Conservation (phyloP, 1,140 invertebrate species). For the Mamestra configurata region DNA sequence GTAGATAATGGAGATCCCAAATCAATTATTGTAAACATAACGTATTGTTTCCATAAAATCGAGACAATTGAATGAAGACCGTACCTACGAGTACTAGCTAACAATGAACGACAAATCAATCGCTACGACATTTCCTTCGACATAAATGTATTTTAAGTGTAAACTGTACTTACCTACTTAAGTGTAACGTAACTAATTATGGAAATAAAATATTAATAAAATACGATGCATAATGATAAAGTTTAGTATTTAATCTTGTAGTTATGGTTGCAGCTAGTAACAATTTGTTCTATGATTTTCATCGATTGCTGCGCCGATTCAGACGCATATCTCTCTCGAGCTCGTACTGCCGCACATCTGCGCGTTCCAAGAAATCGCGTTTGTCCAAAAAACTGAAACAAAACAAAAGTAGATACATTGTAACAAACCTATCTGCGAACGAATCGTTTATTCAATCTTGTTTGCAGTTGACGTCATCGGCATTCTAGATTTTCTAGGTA, state of each 20-base stretch:
- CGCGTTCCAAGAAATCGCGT: constrained; percentile 95
- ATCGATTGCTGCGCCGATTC: constrained; percentile 89
- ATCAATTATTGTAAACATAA: too few species aligned
- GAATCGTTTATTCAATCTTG: background rate
- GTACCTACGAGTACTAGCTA: background rate
- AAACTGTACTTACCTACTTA: too few species aligned
- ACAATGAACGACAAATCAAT: constrained; percentile 20
- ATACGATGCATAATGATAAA: background rate
- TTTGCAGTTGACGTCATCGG: background rate
- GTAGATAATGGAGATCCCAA: too few species aligned
- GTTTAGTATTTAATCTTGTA: background rate
- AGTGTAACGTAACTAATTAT: too few species aligned
- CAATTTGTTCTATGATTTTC: constrained; percentile 52
- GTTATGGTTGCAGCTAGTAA: constrained; percentile 7
- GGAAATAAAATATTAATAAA: background rate
- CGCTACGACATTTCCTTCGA: background rate
- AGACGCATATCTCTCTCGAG: constrained; percentile 94
- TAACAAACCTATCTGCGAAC: background rate
- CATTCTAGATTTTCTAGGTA: background rate
- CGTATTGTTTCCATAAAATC: too few species aligned
- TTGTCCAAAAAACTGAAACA: constrained; percentile 94
- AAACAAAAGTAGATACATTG: constrained; percentile 60
- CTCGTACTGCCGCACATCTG: constrained; percentile 97
- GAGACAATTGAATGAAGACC: too few species aligned
- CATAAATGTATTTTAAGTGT: too few species aligned